A percentile compares a stretch with the other conserved stretches of the same genome.
Conservation (phyloP, 1,140 invertebrate species). For the Campoletis sonorensis region DNA sequence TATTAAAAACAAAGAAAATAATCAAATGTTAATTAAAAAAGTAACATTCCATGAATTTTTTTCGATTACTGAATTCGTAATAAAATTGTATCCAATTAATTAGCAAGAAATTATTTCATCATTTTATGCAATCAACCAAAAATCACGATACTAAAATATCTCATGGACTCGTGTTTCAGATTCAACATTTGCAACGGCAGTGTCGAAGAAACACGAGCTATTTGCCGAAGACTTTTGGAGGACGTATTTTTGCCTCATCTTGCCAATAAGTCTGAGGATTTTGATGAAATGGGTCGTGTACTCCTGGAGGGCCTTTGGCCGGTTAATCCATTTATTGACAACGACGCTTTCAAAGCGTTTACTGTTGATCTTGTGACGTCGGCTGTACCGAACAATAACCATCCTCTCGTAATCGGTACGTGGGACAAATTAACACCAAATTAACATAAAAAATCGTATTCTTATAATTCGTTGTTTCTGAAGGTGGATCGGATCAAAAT, state of each 20-base stretch:
- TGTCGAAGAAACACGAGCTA: conserved; percentile 65
- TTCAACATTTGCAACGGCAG: conserved; percentile 77
- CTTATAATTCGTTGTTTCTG: too few species aligned
- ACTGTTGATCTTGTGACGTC: conserved; percentile 66
- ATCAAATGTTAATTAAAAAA: too few species aligned
- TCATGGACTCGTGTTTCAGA: too few species aligned
- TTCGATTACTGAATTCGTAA: too few species aligned
- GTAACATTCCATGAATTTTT: too few species aligned
- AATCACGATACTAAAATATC: too few species aligned
- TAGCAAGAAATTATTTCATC: too few species aligned
- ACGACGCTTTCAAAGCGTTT: conserved; percentile 71
- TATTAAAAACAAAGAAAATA: too few species aligned
- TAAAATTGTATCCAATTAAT: too few species aligned
- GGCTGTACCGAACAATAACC: conserved; percentile 68
- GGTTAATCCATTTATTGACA: conserved; percentile 71
- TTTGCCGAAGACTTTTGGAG: conserved; percentile 71
- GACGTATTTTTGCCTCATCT: conserved; percentile 69
- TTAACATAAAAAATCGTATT: too few species aligned
- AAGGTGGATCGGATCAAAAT: too few species aligned
- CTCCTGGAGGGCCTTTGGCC: conserved; percentile 73
- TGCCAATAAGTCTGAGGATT: conserved; percentile 56
- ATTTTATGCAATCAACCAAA: too few species aligned
- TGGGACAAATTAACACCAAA: background rate
- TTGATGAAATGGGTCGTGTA: conserved; percentile 66
- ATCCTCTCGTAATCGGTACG: conserved; percentile 67